These are phyloP conservation scores for Oopsacas minuta DNA, from an alignment of 37 sponge, comb jelly and placozoan species.

Conservation along the genomic window DNA sequence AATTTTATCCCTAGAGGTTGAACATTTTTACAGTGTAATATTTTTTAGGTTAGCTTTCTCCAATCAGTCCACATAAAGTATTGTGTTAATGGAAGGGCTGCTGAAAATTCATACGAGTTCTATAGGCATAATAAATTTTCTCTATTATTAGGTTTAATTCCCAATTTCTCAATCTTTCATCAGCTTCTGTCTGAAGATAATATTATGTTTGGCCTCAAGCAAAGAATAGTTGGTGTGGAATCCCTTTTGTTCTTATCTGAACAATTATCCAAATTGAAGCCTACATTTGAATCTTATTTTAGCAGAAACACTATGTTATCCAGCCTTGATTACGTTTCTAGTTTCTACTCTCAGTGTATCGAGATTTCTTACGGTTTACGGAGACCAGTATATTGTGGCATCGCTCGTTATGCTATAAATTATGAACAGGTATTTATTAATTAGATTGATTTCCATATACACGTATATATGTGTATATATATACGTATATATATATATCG, in stretches of 20 bases:
- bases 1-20: too few species aligned
- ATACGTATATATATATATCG: too few species aligned
- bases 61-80: too few species aligned
- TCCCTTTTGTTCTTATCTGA: neutral
- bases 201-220: neutral
- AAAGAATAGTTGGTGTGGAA: neutral
- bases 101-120: too few species aligned
- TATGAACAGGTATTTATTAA: neutral
- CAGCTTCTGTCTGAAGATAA: neutral
- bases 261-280: neutral
- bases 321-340: neutral
- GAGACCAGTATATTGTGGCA: neutral
- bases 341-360: conserved; percentile 1
- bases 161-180: neutral
- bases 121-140: too few species aligned
- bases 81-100: too few species aligned
- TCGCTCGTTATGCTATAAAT: neutral
- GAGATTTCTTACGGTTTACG: neutral
- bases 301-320: neutral
- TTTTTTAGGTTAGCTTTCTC: too few species aligned
- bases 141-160: neutral
- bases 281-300: neutral
- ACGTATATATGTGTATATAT: too few species aligned
- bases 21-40: too few species aligned
- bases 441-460: too few species aligned